Conservation (phyloP, 2,113 vertebrate species). For the Melanerpes aurifrons region DNA sequence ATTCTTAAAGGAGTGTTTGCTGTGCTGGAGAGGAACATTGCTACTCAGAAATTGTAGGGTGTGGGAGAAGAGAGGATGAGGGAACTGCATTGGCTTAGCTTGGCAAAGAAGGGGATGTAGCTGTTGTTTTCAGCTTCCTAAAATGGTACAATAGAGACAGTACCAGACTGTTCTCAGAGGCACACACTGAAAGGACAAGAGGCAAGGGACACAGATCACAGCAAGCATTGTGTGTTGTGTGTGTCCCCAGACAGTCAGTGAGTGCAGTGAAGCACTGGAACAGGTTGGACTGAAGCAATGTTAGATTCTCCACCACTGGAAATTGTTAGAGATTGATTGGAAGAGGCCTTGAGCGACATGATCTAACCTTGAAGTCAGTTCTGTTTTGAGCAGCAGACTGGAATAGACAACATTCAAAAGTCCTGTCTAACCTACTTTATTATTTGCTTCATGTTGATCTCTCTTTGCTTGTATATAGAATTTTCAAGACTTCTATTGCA, state of each 20-base stretch:
- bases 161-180: neutral
- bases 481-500: neutral
- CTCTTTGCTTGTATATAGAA: neutral
- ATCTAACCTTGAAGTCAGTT: neutral
- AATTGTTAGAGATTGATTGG: neutral
- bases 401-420: neutral
- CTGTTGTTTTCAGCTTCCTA: neutral
- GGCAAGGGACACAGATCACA: neutral
- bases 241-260: neutral
- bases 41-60: no score
- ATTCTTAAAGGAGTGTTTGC: no score
- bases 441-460: neutral
- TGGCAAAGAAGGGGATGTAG: neutral
- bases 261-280: neutral
- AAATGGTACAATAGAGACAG: neutral
- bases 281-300: neutral
- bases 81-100: neutral
- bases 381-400: neutral
- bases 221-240: neutral
- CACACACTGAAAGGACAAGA: neutral
- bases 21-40: no score
- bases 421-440: neutral
- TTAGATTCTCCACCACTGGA: neutral
- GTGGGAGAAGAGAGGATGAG: no score
- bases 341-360: neutral